A percentile compares a stretch with the other conserved stretches of the same genome.
These are phyloP conservation scores for Drosophila austrosaltans DNA, from an alignment of 2,888 invertebrate species.

Conservation along the genomic window DNA sequence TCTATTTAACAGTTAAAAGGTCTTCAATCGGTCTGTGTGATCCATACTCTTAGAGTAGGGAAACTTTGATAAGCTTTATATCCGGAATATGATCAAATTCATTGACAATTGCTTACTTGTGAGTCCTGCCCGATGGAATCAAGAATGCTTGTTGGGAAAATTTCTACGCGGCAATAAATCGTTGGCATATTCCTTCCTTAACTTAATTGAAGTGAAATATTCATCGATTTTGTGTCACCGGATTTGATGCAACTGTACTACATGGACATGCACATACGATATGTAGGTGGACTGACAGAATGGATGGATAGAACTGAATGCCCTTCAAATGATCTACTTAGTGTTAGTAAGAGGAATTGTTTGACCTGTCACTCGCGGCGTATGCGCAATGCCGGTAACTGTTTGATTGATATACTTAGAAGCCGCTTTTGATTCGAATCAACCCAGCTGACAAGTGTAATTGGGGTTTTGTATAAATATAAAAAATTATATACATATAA, in stretches of 20 bases:
- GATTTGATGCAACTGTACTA: neutral
- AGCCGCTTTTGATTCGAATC: constrained; percentile 13
- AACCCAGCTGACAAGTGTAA: neutral
- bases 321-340: constrained; percentile 37
- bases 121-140: too few species aligned
- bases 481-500: neutral
- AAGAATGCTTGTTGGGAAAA: neutral
- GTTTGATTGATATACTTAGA: constrained; percentile 45
- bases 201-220: neutral
- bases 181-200: neutral
- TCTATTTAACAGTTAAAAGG: too few species aligned
- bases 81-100: too few species aligned
- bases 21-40: too few species aligned
- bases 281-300: neutral
- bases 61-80: too few species aligned
- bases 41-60: too few species aligned
- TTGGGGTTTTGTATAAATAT: neutral
- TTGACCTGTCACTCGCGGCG: constrained; percentile 33
- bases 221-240: neutral
- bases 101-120: too few species aligned
- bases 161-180: neutral
- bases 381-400: constrained; percentile 43
- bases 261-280: neutral
- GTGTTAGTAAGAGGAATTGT: neutral
- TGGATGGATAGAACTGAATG: neutral